Conservation (phyloP, 1,140 invertebrate species). For the Heliothis subflexa region DNA sequence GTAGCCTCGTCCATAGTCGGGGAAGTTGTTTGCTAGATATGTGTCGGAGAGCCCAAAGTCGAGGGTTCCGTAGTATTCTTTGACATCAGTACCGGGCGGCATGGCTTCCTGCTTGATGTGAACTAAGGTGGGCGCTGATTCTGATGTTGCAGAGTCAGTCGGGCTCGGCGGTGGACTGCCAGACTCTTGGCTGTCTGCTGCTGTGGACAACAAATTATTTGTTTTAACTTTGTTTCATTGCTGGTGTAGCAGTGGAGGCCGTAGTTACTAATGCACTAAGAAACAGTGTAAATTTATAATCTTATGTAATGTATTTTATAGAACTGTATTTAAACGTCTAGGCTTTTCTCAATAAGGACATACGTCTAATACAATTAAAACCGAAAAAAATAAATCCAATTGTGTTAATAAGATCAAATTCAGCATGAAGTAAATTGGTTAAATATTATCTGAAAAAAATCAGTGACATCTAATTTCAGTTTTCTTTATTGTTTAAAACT, state of each 20-base stretch:
- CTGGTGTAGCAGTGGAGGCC: no score
- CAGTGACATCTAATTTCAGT: background rate
- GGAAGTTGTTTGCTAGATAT: conserved; percentile 70
- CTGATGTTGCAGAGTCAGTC: conserved; percentile 75
- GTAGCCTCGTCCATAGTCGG: conserved; percentile 67
- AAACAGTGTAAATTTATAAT: no score
- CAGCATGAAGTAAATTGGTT: no score
- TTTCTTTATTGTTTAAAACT: background rate
- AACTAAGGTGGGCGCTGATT: conserved; percentile 80
- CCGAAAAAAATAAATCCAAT: no score
- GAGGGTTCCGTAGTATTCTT: conserved; percentile 75
- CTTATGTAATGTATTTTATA: no score
- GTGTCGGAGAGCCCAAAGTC: conserved; percentile 76
- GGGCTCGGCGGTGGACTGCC: conserved; percentile 79
- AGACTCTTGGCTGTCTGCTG: conserved; percentile 82
- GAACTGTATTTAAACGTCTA: no score
- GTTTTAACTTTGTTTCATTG: no score
- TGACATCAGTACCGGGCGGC: conserved; percentile 78
- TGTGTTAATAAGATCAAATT: no score
- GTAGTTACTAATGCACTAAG: no score
- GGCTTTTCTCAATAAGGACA: no score
- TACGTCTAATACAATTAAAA: no score
- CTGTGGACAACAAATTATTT: conserved; percentile 64
- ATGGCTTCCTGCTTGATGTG: conserved; percentile 82
- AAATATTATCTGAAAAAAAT: background rate